Evolutionary conservation across 2,888 invertebrate species (phyloP).

Genomic region (Agriopis marginaria): DNA sequence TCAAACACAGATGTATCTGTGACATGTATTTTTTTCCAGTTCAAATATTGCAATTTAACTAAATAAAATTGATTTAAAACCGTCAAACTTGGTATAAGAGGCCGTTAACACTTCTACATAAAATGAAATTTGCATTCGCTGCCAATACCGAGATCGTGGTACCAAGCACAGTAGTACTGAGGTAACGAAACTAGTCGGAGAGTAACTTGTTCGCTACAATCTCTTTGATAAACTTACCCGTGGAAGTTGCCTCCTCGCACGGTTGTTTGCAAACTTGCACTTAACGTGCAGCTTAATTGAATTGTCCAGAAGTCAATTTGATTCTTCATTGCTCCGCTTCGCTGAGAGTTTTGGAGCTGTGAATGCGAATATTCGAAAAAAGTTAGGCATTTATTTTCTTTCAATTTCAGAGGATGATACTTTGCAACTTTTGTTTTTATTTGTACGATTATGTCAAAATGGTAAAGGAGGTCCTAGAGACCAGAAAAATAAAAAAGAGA

Average conservation of each 20-base stretch:
- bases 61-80: no score
- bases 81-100: no score
- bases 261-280: slow-evolving; percentile 81
- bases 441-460: slow-evolving; percentile 27
- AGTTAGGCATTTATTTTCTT: slow-evolving; percentile 25
- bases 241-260: slow-evolving; percentile 72
- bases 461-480: not conserved
- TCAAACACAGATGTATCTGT: no score
- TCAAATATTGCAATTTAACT: no score
- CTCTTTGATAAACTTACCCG: slow-evolving; percentile 71
- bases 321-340: slow-evolving; percentile 64
- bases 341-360: slow-evolving; percentile 32
- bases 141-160: slow-evolving; percentile 8
- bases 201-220: slow-evolving; percentile 76
- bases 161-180: slow-evolving; percentile 20
- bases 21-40: no score
- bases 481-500: not conserved
- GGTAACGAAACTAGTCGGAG: slow-evolving; percentile 55
- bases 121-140: slow-evolving; percentile 21
- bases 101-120: slow-evolving; percentile 19
- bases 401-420: slow-evolving; percentile 4
- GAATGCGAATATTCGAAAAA: slow-evolving; percentile 33
- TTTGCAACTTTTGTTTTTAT: slow-evolving; percentile 48
- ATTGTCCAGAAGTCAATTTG: slow-evolving; percentile 81
- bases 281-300: slow-evolving; percentile 81